These are phyloP conservation scores for Nephila pilipes DNA, from an alignment of 1,140 invertebrate genomes.

Conservation along the genomic window DNA sequence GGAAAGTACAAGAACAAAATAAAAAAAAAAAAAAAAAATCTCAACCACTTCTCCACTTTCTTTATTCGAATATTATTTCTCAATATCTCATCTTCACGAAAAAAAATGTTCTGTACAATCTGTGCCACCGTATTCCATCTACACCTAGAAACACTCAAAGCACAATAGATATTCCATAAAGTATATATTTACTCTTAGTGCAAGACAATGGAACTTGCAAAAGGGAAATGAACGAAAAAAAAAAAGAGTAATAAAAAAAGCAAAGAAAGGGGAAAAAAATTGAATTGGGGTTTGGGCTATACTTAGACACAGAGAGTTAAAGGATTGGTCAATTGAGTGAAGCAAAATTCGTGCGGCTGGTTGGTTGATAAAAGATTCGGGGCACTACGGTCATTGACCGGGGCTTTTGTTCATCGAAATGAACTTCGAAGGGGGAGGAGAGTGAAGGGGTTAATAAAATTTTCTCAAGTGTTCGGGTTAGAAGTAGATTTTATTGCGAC, in stretches of 20 bases:
- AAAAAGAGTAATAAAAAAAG: background rate
- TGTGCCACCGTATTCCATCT: background rate
- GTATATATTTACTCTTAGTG: background rate
- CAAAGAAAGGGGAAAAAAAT: background rate
- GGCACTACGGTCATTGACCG: background rate
- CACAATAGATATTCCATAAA: background rate
- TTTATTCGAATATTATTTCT: too few relatives aligned
- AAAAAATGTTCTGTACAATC: background rate
- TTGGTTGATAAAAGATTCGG: constrained; percentile 1
- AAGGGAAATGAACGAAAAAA: background rate
- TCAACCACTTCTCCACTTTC: too few relatives aligned
- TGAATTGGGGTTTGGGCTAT: background rate
- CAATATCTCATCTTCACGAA: too few relatives aligned
- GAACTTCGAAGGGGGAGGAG: background rate
- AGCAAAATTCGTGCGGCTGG: background rate
- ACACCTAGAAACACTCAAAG: background rate
- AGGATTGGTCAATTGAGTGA: background rate
- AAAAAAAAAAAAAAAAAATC: too few relatives aligned
- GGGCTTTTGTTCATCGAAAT: background rate
- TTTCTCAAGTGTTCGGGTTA: background rate
- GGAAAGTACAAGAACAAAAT: rapidly evolving
- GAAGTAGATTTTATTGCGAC: background rate
- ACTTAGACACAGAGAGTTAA: background rate
- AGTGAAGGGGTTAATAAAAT: background rate
- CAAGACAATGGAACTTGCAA: background rate